Base-by-base conservation (phyloP, 2,888 invertebrate genomes). In the Tribolium freemani region DNA sequence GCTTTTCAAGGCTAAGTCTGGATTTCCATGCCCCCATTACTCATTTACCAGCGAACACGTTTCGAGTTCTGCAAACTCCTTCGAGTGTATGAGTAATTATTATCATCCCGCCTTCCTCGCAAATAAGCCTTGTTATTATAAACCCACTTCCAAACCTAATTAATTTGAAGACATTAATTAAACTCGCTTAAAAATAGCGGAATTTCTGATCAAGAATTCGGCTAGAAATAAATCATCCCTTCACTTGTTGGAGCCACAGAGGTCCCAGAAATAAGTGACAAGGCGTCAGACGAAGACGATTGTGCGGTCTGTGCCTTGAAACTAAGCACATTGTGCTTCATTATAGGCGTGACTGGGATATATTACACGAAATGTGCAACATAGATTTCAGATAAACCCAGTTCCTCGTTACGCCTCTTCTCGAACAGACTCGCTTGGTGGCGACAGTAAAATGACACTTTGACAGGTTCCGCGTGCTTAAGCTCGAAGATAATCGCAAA, bases 341-440 rank as follows among this genome's bases (percentile, higher is more conserved):
- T 72, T 72, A 61, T 56, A 38, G 63, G 68, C 72, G 69, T 72
- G 72, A 69, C 69, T 72, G 57, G 63, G 69, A 72, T 72, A 69
- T 53, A 61, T 69, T 69, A 69, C 69, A 61, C 61, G 45, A 69
- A 69, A 69, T 69, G 51, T 61, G 69, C 60, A 61, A 61, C 60
- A 45, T 53, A 61, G 69, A 61, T 69, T 60, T 53, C 30, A 69
- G 69, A 60, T 61, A 61, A 61, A 61, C 54, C 13, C 53, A 53
- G 53, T 45, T 61, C 60, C 56, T 67, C 21, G 45, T 67, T 67
- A 44, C 64, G 64, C 54, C 54, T 66, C 45, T 63, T 31, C 31
- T 31, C 16, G n/a, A 21, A 8, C 38, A 16, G 30, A 21, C 13
- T 31, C 30, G 21, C 54, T 54, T 54, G 54, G 58, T 58, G 68